Base-by-base conservation (phyloP, 2,113 vertebrate genomes). In the Syrrhaptes paradoxus region DNA sequence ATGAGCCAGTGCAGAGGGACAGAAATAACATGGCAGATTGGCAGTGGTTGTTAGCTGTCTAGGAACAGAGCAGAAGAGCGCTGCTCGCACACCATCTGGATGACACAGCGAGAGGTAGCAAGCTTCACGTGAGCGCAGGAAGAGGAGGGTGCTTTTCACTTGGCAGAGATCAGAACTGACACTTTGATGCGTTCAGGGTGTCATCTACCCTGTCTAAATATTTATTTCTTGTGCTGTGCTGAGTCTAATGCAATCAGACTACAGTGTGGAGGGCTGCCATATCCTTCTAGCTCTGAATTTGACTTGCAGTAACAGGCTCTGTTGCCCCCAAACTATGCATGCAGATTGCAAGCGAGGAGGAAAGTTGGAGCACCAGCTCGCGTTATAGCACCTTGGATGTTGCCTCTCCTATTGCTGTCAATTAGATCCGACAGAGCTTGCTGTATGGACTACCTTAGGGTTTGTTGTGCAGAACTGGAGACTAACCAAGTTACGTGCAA, bases 171-270 rank as follows among this genome's bases (percentile, higher is more conserved):
- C 92, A 93, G 96, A 98, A 91, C 94, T 97, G 98, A 98, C 98
- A 97, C 94, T 96, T 92, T 41, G 96, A 97, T 96, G 94, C 93
- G 93, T 96, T 98, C 97, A 84, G 94, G 95, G 95, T 98, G 97
- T 96, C 97, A 95, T 98, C 97, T 97, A 94, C 91, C 93, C 97
- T 98, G 97, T 98, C 98, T 98, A 98, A 98, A 98, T 98, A 98
- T 98, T 98, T 98, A 97, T 98, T 98, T 97, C 97, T 93, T 96
- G 94, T 55, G 93, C 97, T 7, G 29, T 83, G 95, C 96, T 97
- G 79, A 36, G 95, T 93, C 97, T 98, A 98, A 98, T 98, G 97
- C 91, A 97, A 98, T 98, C 97, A 97, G 97, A 98, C 96, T 67
- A 68, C 93, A 95, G 91, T 77, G 95, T 96, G 97, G 97, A 98